Conservation (phyloP, 2,113 vertebrate species). For the Brachionichthys hirsutus region DNA sequence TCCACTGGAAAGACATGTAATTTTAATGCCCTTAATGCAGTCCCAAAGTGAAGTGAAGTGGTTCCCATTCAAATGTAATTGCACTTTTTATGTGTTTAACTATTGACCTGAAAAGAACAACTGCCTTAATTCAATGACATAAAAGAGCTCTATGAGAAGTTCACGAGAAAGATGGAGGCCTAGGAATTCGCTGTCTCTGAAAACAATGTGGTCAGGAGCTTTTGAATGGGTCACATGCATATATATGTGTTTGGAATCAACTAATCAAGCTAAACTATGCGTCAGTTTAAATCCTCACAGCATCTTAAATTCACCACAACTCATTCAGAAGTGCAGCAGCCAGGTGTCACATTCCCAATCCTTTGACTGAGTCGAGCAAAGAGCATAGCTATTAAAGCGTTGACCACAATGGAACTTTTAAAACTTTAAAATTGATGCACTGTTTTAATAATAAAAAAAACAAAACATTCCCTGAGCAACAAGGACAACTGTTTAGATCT, state of each 20-base stretch:
- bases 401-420: too few species aligned
- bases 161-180: constrained; percentile 52
- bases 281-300: too few species aligned
- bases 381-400: too few species aligned
- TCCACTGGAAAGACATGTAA: constrained; percentile 43
- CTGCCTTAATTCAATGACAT: constrained; percentile 72
- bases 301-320: too few species aligned
- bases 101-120: constrained; percentile 82
- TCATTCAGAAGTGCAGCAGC: too few species aligned
- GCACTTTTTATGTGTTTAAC: constrained; percentile 80
- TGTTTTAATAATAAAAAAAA: too few species aligned
- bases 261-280: too few species aligned
- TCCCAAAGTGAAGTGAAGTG: constrained; percentile 37
- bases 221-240: constrained; percentile 26
- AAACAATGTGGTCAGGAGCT: constrained; percentile 41
- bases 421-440: too few species aligned
- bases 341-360: too few species aligned
- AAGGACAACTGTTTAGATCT: constrained; percentile 22
- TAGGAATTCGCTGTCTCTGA: constrained; percentile 39
- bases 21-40: constrained; percentile 51
- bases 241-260: constrained; percentile 1
- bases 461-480: background rate
- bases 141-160: constrained; percentile 62
- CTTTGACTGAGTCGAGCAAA: too few species aligned
- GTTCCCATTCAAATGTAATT: constrained; percentile 75